Conservation (phyloP, 1,140 invertebrate genomes). For the Palaemon carinicauda region DNA sequence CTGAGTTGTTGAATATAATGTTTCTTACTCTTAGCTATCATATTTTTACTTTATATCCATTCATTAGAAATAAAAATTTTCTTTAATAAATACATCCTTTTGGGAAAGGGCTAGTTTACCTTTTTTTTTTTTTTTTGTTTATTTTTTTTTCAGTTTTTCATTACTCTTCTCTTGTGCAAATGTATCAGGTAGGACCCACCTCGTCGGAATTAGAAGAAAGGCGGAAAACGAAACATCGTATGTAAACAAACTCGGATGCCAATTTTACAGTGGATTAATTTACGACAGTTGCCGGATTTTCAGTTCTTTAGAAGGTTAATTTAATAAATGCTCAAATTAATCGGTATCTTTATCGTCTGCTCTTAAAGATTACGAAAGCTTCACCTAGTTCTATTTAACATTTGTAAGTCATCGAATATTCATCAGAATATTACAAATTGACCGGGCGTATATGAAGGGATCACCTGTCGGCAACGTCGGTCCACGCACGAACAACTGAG, state of each 20-base stretch:
- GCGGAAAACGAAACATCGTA: conserved; percentile 25
- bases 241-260: conserved; percentile 38
- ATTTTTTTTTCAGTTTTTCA: too few species aligned
- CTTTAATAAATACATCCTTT: too few species aligned
- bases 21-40: too few species aligned
- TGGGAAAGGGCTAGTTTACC: too few species aligned
- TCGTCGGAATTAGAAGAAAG: conserved; percentile 18
- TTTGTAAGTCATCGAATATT: neutral
- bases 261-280: conserved; percentile 27
- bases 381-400: neutral
- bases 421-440: neutral
- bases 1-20: too few species aligned
- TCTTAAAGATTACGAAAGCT: neutral
- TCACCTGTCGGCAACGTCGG: conserved; percentile 11
- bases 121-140: too few species aligned
- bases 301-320: too few species aligned
- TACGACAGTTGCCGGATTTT: neutral
- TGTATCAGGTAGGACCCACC: neutral
- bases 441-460: neutral
- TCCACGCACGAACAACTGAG: conserved; percentile 45
- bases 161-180: too few species aligned
- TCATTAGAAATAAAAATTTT: too few species aligned
- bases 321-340: too few species aligned
- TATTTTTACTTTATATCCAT: too few species aligned
- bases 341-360: too few species aligned